These are phyloP conservation scores for Agrochola macilenta DNA, from an alignment of 2,888 invertebrate genomes.

Conservation along the genomic window DNA sequence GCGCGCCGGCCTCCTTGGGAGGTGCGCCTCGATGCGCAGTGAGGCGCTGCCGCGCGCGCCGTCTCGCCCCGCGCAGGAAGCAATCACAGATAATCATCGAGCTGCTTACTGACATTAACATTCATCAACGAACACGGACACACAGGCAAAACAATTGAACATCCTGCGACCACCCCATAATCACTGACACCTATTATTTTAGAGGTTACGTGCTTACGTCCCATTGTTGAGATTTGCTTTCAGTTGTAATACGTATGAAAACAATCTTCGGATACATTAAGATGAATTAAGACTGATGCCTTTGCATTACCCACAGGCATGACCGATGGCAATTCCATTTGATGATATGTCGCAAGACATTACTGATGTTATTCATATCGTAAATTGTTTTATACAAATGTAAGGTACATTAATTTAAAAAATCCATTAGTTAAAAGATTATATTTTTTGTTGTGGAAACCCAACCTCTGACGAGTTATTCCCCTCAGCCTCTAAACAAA, in stretches of 20 bases:
- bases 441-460: constrained; percentile 42
- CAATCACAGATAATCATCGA: constrained; percentile 75
- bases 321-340: constrained; percentile 23
- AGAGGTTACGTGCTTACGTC: constrained; percentile 37
- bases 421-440: constrained; percentile 45
- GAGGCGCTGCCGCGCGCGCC: constrained; percentile 45
- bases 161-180: constrained; percentile 64
- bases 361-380: constrained; percentile 34
- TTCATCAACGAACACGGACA: constrained; percentile 68
- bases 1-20: constrained; percentile 57
- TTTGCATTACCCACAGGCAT: not conserved
- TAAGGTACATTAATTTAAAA: constrained; percentile 1
- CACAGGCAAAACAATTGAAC: constrained; percentile 61
- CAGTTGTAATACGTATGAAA: constrained; percentile 17
- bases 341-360: constrained; percentile 29
- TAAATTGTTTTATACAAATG: constrained; percentile 39
- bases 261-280: constrained; percentile 18
- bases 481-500: constrained; percentile 33
- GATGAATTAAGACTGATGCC: constrained; percentile 23
- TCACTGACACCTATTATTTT: constrained; percentile 47
- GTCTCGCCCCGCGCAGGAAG: constrained; percentile 71
- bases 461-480: constrained; percentile 22
- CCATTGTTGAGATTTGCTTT: constrained; percentile 40
- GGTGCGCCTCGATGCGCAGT: constrained; percentile 67
- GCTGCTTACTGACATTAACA: constrained; percentile 73